Evolutionary conservation across 2,113 vertebrate genomes (phyloP), one percentile per base, ranked within the genome.

Genomic region (Dinomys branickii): DNA sequence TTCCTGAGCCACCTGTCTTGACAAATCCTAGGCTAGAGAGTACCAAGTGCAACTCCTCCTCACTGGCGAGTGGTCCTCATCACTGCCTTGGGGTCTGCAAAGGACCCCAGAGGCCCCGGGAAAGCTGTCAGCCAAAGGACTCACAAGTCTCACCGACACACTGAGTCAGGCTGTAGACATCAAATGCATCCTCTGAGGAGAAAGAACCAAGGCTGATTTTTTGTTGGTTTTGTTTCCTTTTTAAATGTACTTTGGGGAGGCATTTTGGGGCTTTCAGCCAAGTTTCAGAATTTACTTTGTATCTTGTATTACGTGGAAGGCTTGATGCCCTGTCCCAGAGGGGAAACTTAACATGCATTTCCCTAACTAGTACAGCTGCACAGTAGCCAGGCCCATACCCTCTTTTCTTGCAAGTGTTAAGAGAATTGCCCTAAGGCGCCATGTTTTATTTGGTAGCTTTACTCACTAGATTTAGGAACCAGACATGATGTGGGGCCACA

Each of bases 1-100:
- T n/a, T 69, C 83, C 82, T 88, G 87, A 86, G 19, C 78, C 54
- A 41, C 54, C 73, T 84, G 75, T 47, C 91, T 92, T 67, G 52
- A 78, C 87, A 44, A 78, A 56, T n/a, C 26, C 44, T 5, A 24
- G 67, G 58, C 73, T 56, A 10, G 77, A 17, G 12, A 26, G 17
- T 16, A 19, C 47, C 12, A 56, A 9, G 28, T 44, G 33, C 54
- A 82, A 35, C 26, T 30, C 44, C 61, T 54, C 11, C 0, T 54
- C 24, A 16, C 85, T 7, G n/a, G n/a, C n/a, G n/a, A n/a, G n/a
- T n/a, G n/a, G n/a, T n/a, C n/a, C 61, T 54, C 11, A 0, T 54
- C 24, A 16, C 85, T 7, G n/a, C 67, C n/a, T 26, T 0, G 1
- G 12, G n/a, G 50, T 30, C 47, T 9, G 69, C 7, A 38, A 19